Conservation (phyloP, 2,888 invertebrate species). For the Drosophila fungiperda region DNA sequence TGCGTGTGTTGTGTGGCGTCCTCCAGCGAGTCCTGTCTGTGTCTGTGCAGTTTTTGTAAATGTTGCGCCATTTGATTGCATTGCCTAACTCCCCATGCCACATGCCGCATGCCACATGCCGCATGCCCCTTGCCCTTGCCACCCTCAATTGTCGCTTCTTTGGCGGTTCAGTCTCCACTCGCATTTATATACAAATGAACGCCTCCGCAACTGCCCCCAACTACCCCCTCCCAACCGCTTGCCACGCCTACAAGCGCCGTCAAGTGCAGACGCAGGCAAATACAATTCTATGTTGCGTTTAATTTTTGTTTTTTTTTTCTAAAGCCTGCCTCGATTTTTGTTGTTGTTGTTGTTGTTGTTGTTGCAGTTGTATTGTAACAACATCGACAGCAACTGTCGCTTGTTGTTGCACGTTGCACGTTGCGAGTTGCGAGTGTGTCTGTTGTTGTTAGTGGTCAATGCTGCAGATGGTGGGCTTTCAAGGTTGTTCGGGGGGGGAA, state of each 20-base stretch:
- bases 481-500: neutral
- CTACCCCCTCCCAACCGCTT: neutral
- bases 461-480: conserved; percentile 8
- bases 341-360: conserved; percentile 43
- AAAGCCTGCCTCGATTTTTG: conserved; percentile 7
- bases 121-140: conserved; percentile 29
- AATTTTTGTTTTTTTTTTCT: conserved; percentile 15
- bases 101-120: neutral
- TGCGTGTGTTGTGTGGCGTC: conserved; percentile 16
- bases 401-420: conserved; percentile 46
- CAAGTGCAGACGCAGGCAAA: conserved; percentile 80
- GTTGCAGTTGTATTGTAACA: conserved; percentile 48
- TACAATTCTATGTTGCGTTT: conserved; percentile 58
- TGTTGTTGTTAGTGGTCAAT: conserved; percentile 40
- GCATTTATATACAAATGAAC: conserved; percentile 79
- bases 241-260: conserved; percentile 49
- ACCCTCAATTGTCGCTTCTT: conserved; percentile 76
- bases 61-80: conserved; percentile 80
- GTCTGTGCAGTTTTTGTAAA: conserved; percentile 73
- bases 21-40: conserved; percentile 16
- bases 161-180: conserved; percentile 50
- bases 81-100: conserved; percentile 50
- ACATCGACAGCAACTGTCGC: conserved; percentile 73
- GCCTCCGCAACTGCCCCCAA: conserved; percentile 61
- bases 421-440: conserved; percentile 40